Evolutionary conservation across 2,797 vertebrate genomes (phyloP), one percentile per base, ranked within the genome.

Genomic region (Tenualosa thibaudeaui): DNA sequence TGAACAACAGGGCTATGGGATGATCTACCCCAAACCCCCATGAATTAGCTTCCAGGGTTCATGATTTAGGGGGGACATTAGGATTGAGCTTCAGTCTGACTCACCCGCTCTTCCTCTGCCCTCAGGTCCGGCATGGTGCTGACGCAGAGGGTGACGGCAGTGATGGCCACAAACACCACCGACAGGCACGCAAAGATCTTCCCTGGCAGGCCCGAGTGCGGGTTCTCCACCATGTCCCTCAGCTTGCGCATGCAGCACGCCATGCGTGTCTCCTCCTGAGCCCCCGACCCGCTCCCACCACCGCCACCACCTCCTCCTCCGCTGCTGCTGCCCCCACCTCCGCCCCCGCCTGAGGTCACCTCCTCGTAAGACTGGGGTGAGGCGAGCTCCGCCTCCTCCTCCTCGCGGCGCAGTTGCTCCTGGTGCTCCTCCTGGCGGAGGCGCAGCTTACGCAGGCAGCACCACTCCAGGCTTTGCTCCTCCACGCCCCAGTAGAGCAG

Each of bases 121-220:
- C 98, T 94, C 88, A 99, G 93, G 90, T 99, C 98, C 0, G 98
- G 98, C 98, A 99, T 98, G 92, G 98, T 99, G 94, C 98, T 98
- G 91, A 98, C 93, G 89, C 98, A 99, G 88, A 99, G 95, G 86
- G 97, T 98, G 86, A 99, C 97, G 0, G 97, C 96, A 0, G 97
- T 98, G 92, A 98, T 97, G 89, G 96, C 97, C 89, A 99, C 98
- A 90, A 99, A 99, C 83, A 97, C 88, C 88, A 99, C 90, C 0
- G 98, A 99, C 87, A 99, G 94, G 85, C 96, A 98, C 89, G 98
- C 98, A 78, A 99, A 99, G 92, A 99, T 96, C 94, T 98, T 98
- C 88, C 98, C 98, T 0, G 97, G 97, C 37, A 97, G 93, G 10
- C 98, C 98, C 0, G 98, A 98, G 92, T 96, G 97, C 3, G 97